A percentile compares a stretch with the other conserved stretches of the same genome.
Conservation (phyloP, 1,140 invertebrate genomes). For the Chironomus tepperi region DNA sequence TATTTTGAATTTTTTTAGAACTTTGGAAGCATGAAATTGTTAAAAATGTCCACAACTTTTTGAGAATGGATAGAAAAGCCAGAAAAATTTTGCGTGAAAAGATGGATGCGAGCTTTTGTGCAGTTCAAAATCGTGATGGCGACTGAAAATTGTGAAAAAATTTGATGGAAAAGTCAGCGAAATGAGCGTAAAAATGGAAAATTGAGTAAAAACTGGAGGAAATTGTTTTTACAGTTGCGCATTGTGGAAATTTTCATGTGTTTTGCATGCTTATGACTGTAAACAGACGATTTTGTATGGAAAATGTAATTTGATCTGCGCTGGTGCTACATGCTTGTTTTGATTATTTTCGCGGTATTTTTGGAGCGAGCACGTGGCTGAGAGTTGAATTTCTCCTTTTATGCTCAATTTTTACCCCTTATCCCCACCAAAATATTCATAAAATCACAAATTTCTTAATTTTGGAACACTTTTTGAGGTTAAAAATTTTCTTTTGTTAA, state of each 20-base stretch:
- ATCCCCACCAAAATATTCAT: no score
- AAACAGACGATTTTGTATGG: neutral
- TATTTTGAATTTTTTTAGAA: neutral
- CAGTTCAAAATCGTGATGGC: slow-evolving; percentile 18
- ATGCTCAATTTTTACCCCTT: no score
- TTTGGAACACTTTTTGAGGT: no score
- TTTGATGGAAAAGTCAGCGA: neutral
- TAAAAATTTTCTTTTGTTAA: no score
- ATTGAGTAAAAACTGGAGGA: neutral
- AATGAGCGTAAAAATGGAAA: neutral
- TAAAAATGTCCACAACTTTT: neutral
- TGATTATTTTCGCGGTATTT: neutral
- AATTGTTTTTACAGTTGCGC: neutral
- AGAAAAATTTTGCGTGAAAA: slow-evolving; percentile 13
- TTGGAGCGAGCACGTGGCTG: neutral
- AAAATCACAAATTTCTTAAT: no score
- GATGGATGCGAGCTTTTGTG: slow-evolving; percentile 15
- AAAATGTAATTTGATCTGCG: neutral
- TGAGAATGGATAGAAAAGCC: neutral
- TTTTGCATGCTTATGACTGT: neutral
- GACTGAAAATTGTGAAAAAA: slow-evolving; percentile 18
- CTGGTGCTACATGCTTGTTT: neutral
- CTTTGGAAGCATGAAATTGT: neutral
- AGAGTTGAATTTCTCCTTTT: neutral
- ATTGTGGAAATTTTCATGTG: neutral